Evolutionary conservation across 2,888 invertebrate genomes (phyloP).

Genomic region (Timandra comae): DNA sequence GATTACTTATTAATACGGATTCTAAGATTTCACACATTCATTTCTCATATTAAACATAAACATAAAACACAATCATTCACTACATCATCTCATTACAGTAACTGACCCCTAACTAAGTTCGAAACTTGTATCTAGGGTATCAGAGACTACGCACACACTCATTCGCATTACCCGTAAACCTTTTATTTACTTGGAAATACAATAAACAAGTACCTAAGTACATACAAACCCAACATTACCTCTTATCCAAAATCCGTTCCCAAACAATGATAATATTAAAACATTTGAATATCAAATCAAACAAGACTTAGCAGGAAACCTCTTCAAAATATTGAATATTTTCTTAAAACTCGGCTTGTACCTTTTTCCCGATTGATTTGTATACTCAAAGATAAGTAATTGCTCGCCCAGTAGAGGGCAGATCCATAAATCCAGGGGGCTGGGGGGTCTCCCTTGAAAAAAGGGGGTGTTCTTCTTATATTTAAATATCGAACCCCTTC

Average conservation of each 20-base stretch:
- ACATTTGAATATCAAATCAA: slow-evolving; percentile 14
- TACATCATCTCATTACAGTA: no score
- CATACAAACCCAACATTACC: not conserved
- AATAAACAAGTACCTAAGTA: no score
- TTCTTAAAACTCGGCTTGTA: slow-evolving; percentile 24
- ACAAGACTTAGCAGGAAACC: slow-evolving; percentile 9
- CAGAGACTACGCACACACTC: no score
- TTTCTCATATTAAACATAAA: no score
- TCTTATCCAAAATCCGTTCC: slow-evolving; percentile 3
- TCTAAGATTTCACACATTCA: no score
- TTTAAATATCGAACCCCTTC: slow-evolving; percentile 77
- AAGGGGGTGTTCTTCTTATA: slow-evolving; percentile 76
- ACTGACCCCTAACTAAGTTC: no score
- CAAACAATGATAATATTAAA: slow-evolving; percentile 5
- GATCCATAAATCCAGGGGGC: slow-evolving; percentile 72
- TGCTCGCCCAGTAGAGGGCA: slow-evolving; percentile 65
- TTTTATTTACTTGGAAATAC: no score
- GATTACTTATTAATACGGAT: no score
- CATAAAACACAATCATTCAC: no score
- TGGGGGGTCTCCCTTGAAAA: slow-evolving; percentile 60
- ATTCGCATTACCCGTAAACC: no score
- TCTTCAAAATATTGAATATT: slow-evolving; percentile 24
- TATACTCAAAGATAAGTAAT: slow-evolving; percentile 75
- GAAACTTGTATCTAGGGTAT: no score
- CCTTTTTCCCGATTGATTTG: slow-evolving; percentile 68